Conservation (phyloP, 2,888 invertebrate genomes). For the Lypha dubia region DNA sequence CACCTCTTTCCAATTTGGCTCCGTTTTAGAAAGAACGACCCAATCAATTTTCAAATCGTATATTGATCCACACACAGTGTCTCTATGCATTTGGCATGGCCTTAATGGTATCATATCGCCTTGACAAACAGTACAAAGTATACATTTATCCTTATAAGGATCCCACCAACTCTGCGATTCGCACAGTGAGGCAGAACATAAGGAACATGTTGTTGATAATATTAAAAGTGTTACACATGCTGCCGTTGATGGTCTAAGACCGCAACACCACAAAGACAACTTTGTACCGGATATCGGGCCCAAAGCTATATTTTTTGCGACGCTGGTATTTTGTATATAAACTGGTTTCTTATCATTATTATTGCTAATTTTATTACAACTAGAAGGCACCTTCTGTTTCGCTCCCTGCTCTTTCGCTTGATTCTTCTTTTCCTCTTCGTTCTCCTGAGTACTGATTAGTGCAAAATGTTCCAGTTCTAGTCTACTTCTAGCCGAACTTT, state of each 20-base stretch:
- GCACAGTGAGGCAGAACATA: conserved; percentile 81
- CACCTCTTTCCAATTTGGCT: conserved; percentile 83
- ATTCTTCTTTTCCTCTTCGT: neutral
- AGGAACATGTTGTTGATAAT: conserved; percentile 81
- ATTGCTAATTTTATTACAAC: conserved; percentile 59
- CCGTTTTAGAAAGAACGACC: conserved; percentile 84
- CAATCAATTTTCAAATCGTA: conserved; percentile 87
- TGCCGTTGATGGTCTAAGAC: conserved; percentile 64
- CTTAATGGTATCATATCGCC: conserved; percentile 87
- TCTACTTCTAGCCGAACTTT: conserved; percentile 65
- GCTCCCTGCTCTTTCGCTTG: neutral
- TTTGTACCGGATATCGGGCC: conserved; percentile 14
- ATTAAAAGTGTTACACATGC: conserved; percentile 77
- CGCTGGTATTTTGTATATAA: conserved; percentile 54
- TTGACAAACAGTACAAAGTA: conserved; percentile 88
- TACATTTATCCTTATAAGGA: conserved; percentile 86
- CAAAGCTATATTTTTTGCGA: conserved; percentile 51
- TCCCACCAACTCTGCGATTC: conserved; percentile 89
- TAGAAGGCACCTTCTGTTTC: conserved; percentile 17
- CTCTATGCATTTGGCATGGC: conserved; percentile 90
- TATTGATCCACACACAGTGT: conserved; percentile 89
- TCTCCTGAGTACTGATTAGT: neutral
- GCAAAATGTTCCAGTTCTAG: conserved; percentile 45
- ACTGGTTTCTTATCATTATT: conserved; percentile 50
- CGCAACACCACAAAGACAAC: conserved; percentile 36